Conservation (phyloP, 2,888 invertebrate species). For the Linhomoeus sp. region DNA sequence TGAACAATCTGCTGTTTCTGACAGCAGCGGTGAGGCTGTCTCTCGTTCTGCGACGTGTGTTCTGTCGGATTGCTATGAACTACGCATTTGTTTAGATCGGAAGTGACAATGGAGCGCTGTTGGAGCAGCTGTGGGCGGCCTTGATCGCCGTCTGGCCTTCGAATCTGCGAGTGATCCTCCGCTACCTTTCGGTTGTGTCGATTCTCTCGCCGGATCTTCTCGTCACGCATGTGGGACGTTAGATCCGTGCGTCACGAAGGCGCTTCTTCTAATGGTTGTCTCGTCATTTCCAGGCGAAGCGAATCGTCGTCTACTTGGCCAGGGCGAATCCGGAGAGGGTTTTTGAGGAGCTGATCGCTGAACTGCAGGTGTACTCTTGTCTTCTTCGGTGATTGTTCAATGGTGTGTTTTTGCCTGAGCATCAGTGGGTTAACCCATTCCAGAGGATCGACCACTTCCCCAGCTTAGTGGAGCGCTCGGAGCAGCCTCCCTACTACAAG, state of each 20-base stretch:
- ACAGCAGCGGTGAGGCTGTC: conserved; percentile 43
- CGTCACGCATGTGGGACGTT: conserved; percentile 52
- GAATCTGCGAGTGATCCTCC: conserved; percentile 82
- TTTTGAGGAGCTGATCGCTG: conserved; percentile 88
- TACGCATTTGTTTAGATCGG: no score
- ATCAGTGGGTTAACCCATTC: background rate
- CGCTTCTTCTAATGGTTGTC: conserved; percentile 5
- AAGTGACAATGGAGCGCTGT: conserved; percentile 66
- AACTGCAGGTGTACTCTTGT: conserved; percentile 45
- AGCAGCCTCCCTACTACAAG: conserved; percentile 92
- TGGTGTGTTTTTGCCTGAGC: background rate
- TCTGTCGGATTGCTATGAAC: background rate
- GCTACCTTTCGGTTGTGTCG: conserved; percentile 83
- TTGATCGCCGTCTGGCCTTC: conserved; percentile 88
- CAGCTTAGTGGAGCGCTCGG: conserved; percentile 75
- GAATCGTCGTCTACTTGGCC: conserved; percentile 77
- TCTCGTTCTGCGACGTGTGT: background rate
- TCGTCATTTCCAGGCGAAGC: conserved; percentile 53
- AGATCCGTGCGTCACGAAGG: background rate
- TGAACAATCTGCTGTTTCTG: conserved; percentile 93
- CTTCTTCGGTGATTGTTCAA: background rate
- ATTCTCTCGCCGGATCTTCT: conserved; percentile 91
- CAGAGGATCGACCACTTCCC: conserved; percentile 78
- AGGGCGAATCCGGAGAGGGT: conserved; percentile 73
- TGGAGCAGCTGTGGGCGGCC: conserved; percentile 87